Percentiles rank a stretch among this genome's conserved stretches.
phyloP scores from a whole-genome alignment of 2,797 vertebrate genomes.

The Tenualosa ilisha region DNA sequence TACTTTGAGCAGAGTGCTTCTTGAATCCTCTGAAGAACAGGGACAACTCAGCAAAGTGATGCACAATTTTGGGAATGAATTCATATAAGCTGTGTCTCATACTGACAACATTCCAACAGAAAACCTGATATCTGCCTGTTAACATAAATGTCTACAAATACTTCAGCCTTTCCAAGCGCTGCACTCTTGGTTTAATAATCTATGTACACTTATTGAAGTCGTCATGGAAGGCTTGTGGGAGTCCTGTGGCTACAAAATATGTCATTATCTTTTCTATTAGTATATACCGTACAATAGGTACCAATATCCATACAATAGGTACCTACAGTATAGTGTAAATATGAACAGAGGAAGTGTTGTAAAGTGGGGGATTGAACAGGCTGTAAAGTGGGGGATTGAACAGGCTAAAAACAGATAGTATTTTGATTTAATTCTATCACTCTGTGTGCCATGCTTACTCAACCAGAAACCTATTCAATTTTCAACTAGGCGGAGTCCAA shows the following conservation, averaged over 20 bases:
- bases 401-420: background rate
- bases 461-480: conserved; percentile 20
- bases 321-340: background rate
- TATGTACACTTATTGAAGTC: background rate
- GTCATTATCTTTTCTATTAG: too few species aligned
- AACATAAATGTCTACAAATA: too few species aligned
- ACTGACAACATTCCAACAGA: background rate
- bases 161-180: too few species aligned
- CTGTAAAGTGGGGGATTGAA: background rate
- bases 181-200: background rate
- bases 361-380: background rate
- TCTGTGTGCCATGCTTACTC: background rate
- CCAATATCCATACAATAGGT: background rate
- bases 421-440: conserved; percentile 8
- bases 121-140: background rate
- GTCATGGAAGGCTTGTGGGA: background rate
- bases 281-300: background rate
- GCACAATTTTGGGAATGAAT: background rate
- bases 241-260: background rate
- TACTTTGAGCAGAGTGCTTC: background rate
- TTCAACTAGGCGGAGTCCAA: conserved; percentile 16
- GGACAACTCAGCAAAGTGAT: background rate
- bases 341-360: background rate
- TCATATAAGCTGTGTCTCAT: background rate
- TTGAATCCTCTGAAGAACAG: background rate